phyloP scores from a whole-genome alignment of 2,113 vertebrate genomes.

The Vulpes ferrilata region DNA sequence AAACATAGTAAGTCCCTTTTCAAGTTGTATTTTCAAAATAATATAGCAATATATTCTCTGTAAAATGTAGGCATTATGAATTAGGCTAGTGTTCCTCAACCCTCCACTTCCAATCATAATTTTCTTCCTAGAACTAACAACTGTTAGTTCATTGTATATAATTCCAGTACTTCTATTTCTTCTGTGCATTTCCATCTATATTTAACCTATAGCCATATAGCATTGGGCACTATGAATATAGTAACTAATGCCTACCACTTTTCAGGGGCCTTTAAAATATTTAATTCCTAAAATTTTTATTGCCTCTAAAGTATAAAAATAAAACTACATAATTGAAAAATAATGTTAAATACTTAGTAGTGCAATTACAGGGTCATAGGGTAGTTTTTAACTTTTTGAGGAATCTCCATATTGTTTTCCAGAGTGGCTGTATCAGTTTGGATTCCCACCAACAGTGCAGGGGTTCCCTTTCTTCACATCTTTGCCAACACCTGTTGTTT shows the following conservation, averaged over 20 bases:
- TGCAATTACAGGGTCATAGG: neutral
- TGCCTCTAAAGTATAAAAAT: neutral
- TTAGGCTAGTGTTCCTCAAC: neutral
- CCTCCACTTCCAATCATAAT: neutral
- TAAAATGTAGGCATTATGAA: neutral
- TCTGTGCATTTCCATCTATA: neutral
- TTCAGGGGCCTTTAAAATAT: neutral
- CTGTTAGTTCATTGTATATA: neutral
- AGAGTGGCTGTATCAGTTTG: neutral
- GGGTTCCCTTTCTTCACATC: neutral
- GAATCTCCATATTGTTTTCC: neutral
- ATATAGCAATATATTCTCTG: neutral
- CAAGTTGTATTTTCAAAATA: neutral
- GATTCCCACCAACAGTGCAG: neutral
- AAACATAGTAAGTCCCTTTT: neutral
- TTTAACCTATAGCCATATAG: neutral
- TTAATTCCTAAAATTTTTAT: neutral
- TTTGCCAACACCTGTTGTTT: neutral
- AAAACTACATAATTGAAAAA: neutral
- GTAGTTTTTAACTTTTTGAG: neutral
- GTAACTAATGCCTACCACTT: neutral
- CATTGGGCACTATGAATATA: neutral
- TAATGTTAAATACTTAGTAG: neutral
- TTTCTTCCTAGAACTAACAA: neutral
- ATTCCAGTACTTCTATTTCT: neutral